A percentile compares a stretch with the other conserved stretches of the same genome.
Evolutionary conservation across 2,113 vertebrate species (phyloP).

Genomic region (Sarotherodon lohbergeri): DNA sequence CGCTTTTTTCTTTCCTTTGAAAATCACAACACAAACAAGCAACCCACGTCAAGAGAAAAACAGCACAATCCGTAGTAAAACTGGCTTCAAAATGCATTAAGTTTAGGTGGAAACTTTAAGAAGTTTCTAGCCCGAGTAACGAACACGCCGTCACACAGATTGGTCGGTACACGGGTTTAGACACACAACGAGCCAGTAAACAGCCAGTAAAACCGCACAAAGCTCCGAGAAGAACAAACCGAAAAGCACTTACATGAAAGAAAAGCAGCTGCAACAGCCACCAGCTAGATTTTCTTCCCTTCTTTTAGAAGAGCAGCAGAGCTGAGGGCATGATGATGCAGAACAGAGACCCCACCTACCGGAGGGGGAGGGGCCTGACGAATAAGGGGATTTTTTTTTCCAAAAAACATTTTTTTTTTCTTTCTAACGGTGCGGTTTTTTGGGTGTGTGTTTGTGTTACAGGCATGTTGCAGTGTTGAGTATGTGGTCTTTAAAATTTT

Average conservation of each 20-base stretch:
- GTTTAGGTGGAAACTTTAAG: constrained; percentile 7
- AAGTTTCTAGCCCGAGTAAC: background rate
- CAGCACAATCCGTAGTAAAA: background rate
- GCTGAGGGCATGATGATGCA: background rate
- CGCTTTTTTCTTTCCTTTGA: background rate
- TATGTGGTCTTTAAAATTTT: background rate
- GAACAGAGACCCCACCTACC: constrained; percentile 16
- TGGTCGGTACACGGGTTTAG: background rate
- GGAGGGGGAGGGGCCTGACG: background rate
- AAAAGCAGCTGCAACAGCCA: background rate
- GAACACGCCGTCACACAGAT: background rate
- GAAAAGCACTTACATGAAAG: constrained; percentile 13
- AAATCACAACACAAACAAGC: background rate
- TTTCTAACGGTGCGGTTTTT: background rate
- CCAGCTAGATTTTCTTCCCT: background rate
- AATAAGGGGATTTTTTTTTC: background rate
- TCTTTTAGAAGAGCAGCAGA: background rate
- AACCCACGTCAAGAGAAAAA: background rate
- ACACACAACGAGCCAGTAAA: background rate
- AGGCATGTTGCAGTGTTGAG: background rate
- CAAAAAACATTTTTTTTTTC: background rate
- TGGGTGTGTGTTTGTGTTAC: background rate
- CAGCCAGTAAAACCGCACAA: background rate
- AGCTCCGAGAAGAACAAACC: background rate
- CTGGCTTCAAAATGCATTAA: background rate